Conservation (phyloP, 2,113 vertebrate genomes). For the Corythoichthys haematopterus region DNA sequence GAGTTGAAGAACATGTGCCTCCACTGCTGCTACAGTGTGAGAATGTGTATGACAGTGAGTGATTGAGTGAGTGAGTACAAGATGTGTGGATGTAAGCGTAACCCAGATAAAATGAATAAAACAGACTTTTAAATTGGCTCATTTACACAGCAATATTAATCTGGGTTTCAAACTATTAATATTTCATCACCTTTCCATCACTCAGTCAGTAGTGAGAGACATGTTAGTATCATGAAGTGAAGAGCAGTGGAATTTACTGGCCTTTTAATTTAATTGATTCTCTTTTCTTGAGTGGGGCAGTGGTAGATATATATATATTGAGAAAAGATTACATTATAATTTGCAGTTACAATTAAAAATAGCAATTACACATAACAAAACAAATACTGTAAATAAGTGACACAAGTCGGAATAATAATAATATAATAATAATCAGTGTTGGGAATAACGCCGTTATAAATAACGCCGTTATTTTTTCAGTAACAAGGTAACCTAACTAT, state of each 20-base stretch:
- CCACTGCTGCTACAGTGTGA: slow-evolving; percentile 3
- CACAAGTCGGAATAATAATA: too few relatives aligned
- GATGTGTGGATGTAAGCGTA: slow-evolving; percentile 47
- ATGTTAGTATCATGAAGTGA: slow-evolving; percentile 26
- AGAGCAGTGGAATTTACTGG: not conserved
- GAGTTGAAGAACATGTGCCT: slow-evolving; percentile 36
- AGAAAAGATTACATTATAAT: too few relatives aligned
- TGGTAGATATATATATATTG: too few relatives aligned
- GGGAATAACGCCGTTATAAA: too few relatives aligned
- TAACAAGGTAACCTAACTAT: too few relatives aligned
- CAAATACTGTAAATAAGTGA: too few relatives aligned
- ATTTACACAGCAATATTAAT: slow-evolving; percentile 68
- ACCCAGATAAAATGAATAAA: slow-evolving; percentile 71
- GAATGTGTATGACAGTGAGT: slow-evolving; percentile 17
- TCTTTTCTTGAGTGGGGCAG: too few relatives aligned
- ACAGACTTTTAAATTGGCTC: slow-evolving; percentile 73
- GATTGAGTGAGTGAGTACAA: slow-evolving; percentile 2
- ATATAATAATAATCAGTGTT: too few relatives aligned
- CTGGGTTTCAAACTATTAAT: slow-evolving; percentile 63
- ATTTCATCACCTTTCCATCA: slow-evolving; percentile 58
- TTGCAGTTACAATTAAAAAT: too few relatives aligned
- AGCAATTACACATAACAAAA: too few relatives aligned
- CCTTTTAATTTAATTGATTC: too few relatives aligned
- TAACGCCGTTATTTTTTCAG: too few relatives aligned
- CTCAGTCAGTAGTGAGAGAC: slow-evolving; percentile 42